Percentiles rank a stretch among this genome's conserved stretches.
phyloP scores from a whole-genome alignment of 2,797 vertebrate genomes.

The Benthosema pterotum region DNA sequence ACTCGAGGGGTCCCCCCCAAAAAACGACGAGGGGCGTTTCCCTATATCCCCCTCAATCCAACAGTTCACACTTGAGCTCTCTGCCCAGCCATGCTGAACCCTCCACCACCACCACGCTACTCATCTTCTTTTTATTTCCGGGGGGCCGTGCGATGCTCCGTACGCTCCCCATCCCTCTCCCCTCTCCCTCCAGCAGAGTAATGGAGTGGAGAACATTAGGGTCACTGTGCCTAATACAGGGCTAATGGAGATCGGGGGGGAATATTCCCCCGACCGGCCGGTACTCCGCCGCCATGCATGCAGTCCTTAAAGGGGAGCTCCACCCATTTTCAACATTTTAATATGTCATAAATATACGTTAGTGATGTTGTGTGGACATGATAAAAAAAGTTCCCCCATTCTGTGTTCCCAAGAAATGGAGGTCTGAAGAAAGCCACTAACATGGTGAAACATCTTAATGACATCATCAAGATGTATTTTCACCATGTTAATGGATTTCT shows the following conservation, averaged over 20 bases:
- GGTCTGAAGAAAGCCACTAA: too few species aligned
- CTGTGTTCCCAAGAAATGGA: too few species aligned
- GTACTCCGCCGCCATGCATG: conserved; percentile 46
- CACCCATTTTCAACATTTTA: too few species aligned
- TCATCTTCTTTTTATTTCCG: conserved; percentile 57
- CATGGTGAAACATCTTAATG: too few species aligned
- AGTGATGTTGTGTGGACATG: too few species aligned
- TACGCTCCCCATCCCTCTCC: conserved; percentile 30
- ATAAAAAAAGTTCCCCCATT: too few species aligned
- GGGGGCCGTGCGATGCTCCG: conserved; percentile 54
- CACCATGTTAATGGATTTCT: too few species aligned
- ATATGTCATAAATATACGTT: too few species aligned
- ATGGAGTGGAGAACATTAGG: conserved; percentile 78
- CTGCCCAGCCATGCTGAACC: conserved; percentile 82
- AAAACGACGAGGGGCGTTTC: conserved; percentile 77
- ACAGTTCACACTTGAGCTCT: conserved; percentile 79
- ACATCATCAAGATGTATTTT: too few species aligned
- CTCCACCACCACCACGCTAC: conserved; percentile 46
- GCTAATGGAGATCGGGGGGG: conserved; percentile 65
- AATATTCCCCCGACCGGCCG: conserved; percentile 37
- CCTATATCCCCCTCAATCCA: conserved; percentile 4
- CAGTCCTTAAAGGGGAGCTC: too few species aligned
- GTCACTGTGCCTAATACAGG: conserved; percentile 72
- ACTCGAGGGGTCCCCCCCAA: conserved; percentile 50
- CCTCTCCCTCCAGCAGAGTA: conserved; percentile 64